Evolutionary conservation across 2,888 invertebrate species (phyloP), one percentile per base, ranked within the genome.

Genomic region (Amitus sp.): DNA sequence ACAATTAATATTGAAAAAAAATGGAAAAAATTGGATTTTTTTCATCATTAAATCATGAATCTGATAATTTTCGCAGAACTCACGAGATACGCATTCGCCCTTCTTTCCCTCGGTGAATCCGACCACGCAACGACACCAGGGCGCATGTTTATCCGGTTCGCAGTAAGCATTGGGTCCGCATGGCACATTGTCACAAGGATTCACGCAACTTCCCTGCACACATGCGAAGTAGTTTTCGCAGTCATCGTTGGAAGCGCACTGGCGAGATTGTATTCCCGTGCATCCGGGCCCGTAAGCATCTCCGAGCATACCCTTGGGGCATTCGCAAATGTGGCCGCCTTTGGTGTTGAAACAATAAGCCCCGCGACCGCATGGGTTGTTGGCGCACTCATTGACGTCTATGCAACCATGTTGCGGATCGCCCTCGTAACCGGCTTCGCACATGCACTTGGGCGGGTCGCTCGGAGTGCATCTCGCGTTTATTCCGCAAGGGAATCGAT

Each of bases 401-500:
- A 89, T 86, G 76, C 95, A 95, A 27, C 94, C 94, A 68, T 89
- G 88, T 37, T 93, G 86, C 0, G 95, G 92, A 82, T 95, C 92
- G 9, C 95, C 95, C 82, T 92, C 92, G 77, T 89, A 95, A 10
- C 96, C 95, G 15, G 89, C 86, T 82, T 91, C 89, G 79, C 96
- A 96, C 88, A 92, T 90, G 78, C 96, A 96, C 73, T 89, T 90
- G 0, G 95, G 95, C 6, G 95, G 95, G 83, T 95, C 93, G 59
- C 90, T 91, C 0, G 94, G 93, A 1, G 93, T 93, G 78, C 95
- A 96, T 82, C 92, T 92, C 2, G 95, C 91, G 77, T 95, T 95
- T 46, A 95, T 90, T 27, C 96, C 95, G 73, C 96, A 96, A 6
- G 91, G 90, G 79, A 92, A 94, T 61, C 95, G 87, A 81, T 96